These are phyloP conservation scores for Synergus umbraculus DNA, from an alignment of 2,888 invertebrate species.

Conservation along the genomic window DNA sequence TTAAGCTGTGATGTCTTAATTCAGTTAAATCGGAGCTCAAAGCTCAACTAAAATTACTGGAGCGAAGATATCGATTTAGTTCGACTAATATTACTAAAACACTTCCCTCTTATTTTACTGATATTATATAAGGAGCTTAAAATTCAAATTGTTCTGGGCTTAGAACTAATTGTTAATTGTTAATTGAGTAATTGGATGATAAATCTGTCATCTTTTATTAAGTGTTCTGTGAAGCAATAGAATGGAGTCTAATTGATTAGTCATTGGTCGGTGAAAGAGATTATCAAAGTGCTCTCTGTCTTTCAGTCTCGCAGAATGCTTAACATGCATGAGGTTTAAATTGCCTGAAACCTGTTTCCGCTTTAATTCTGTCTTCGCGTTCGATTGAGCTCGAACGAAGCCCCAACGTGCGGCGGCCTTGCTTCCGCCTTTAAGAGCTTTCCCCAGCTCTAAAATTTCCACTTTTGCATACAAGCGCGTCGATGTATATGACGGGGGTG, in stretches of 20 bases:
- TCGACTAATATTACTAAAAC: neutral
- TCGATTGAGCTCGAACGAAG: conserved; percentile 61
- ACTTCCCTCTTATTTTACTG: neutral
- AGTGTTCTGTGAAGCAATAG: neutral
- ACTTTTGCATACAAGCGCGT: conserved; percentile 20
- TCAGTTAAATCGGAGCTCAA: conserved; percentile 15
- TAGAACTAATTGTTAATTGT: neutral
- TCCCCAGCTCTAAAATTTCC: conserved; percentile 42
- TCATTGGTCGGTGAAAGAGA: conserved; percentile 1
- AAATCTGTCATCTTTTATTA: neutral
- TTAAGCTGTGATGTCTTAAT: conserved; percentile 18
- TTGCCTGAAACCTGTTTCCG: conserved; percentile 49
- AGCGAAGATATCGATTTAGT: conserved; percentile 1
- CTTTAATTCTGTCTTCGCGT: conserved; percentile 51
- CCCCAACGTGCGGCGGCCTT: conserved; percentile 55
- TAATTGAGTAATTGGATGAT: neutral
- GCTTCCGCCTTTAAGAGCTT: conserved; percentile 53
- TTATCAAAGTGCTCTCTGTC: conserved; percentile 16
- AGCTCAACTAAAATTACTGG: neutral
- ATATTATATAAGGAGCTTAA: neutral
- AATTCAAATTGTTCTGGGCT: neutral
- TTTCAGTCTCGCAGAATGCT: conserved; percentile 38
- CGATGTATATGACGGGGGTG: conserved; percentile 5
- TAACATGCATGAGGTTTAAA: conserved; percentile 51
- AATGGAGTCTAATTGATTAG: neutral